These are phyloP conservation scores for Caradrina clavipalpis DNA, from an alignment of 2,888 invertebrate genomes.

Conservation along the genomic window DNA sequence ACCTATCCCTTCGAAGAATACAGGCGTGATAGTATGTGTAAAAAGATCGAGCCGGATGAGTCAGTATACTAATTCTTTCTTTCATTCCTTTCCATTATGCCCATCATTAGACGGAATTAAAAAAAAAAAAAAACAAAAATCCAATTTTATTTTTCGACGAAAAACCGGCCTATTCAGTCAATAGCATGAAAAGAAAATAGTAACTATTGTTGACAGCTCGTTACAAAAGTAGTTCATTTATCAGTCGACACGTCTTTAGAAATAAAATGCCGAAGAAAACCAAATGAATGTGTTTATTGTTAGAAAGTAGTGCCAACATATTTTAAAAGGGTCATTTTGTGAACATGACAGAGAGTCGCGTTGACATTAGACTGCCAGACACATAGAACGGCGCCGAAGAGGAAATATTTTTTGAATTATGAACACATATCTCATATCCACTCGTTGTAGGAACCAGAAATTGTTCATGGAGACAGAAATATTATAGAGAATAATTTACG, in stretches of 20 bases:
- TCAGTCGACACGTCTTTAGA: conserved; percentile 43
- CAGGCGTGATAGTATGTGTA: no score
- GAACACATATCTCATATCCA: conserved; percentile 3
- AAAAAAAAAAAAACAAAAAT: background rate
- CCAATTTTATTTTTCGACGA: background rate
- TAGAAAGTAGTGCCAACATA: conserved; percentile 37
- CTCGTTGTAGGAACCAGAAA: background rate
- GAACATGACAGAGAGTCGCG: conserved; percentile 27
- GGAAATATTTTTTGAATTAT: conserved; percentile 16
- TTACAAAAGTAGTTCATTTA: conserved; percentile 53
- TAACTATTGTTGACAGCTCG: conserved; percentile 40
- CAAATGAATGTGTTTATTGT: conserved; percentile 40
- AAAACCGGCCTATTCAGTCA: background rate
- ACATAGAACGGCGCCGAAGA: conserved; percentile 10
- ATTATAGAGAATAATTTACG: background rate
- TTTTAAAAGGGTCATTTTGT: conserved; percentile 20
- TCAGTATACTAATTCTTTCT: background rate
- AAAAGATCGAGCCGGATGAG: background rate
- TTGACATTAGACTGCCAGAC: conserved; percentile 39
- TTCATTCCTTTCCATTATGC: background rate
- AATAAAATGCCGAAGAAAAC: conserved; percentile 39
- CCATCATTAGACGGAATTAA: background rate
- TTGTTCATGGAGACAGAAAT: background rate
- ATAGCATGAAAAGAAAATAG: conserved; percentile 18
- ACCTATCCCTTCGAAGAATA: no score